These are phyloP conservation scores for Chionis minor DNA, from an alignment of 2,113 vertebrate species.

Conservation along the genomic window DNA sequence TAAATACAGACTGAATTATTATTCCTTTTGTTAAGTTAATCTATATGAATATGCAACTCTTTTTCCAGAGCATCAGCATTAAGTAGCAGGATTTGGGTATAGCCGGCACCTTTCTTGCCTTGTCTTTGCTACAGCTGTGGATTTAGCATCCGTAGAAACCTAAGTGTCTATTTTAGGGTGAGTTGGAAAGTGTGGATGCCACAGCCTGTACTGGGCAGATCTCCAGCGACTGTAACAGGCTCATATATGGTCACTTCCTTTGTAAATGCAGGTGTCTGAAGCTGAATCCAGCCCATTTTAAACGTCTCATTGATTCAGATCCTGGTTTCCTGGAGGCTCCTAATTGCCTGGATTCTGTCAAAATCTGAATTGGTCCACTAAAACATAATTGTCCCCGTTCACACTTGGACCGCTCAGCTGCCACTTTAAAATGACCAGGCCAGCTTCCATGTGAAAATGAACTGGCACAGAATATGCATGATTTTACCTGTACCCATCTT, in stretches of 20 bases:
- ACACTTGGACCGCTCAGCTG: background rate
- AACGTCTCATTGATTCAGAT: constrained; percentile 8
- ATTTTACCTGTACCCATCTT: background rate
- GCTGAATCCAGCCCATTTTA: background rate
- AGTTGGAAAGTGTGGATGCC: background rate
- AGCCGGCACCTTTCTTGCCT: background rate
- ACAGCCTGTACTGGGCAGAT: background rate
- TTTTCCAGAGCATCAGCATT: background rate
- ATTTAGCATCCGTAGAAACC: background rate
- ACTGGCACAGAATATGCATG: background rate
- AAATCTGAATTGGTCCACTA: background rate
- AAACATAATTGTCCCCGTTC: background rate
- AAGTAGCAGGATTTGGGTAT: background rate
- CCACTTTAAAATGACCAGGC: background rate
- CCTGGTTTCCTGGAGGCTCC: background rate
- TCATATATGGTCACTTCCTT: background rate
- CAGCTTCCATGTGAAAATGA: background rate
- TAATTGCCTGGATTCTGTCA: background rate
- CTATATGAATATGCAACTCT: background rate
- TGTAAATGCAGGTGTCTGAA: background rate
- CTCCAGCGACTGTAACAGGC: background rate
- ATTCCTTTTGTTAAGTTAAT: background rate
- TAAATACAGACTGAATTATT: background rate
- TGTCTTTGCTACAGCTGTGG: background rate
- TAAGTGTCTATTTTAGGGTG: background rate